These are phyloP conservation scores for Microplitis manilae DNA, from an alignment of 2,888 invertebrate species.

Conservation along the genomic window DNA sequence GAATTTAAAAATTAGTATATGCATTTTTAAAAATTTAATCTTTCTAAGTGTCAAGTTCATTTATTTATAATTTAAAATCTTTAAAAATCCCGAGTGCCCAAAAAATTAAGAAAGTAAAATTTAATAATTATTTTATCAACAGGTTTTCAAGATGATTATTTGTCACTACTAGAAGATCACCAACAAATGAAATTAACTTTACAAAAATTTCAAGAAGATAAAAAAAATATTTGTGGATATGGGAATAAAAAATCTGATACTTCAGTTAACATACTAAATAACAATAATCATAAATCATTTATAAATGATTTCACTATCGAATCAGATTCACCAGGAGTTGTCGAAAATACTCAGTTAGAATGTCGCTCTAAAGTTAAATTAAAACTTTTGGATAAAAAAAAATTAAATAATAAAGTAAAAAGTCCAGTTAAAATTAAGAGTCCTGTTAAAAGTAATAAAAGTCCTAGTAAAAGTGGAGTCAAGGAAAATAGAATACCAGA, in stretches of 20 bases:
- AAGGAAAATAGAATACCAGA: background rate
- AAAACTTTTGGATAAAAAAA: background rate
- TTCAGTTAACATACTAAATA: too few species aligned
- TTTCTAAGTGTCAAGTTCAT: too few species aligned
- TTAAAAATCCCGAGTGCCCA: too few species aligned
- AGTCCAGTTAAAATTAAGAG: background rate
- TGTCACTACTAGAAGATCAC: constrained; percentile 35
- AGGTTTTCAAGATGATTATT: constrained; percentile 56
- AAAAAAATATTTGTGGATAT: background rate
- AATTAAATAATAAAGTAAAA: background rate
- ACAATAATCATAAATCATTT: background rate
- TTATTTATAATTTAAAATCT: too few species aligned
- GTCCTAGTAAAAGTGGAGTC: background rate
- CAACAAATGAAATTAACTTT: constrained; percentile 15
- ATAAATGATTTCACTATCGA: background rate
- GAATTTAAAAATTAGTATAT: too few species aligned
- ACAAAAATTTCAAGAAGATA: background rate
- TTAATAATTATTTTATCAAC: background rate
- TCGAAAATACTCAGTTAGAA: constrained; percentile 33
- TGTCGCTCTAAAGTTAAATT: background rate
- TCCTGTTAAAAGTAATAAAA: background rate
- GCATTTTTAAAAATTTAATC: too few species aligned
- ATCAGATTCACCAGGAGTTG: constrained; percentile 25
- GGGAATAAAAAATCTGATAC: too few species aligned
- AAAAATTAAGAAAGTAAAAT: too few species aligned